A percentile compares a stretch with the other conserved stretches of the same genome.
Evolutionary conservation across 2,113 vertebrate genomes (phyloP).

Genomic region (Eonycteris spelaea): DNA sequence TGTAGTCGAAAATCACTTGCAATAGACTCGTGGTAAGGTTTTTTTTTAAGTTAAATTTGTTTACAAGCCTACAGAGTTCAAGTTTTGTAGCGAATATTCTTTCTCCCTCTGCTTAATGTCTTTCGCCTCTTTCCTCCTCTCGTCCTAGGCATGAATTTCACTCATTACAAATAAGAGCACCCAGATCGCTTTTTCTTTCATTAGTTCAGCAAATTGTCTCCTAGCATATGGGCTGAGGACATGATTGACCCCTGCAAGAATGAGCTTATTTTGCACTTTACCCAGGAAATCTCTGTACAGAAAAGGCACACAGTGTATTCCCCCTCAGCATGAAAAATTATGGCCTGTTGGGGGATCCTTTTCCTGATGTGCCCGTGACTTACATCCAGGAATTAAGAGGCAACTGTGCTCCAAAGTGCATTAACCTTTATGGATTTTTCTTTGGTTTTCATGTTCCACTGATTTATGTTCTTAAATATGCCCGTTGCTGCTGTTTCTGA

Average conservation of each 20-base stretch:
- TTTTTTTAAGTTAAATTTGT: slow-evolving; percentile 70
- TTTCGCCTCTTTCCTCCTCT: not conserved
- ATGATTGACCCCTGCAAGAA: not conserved
- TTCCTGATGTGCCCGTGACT: slow-evolving; percentile 20
- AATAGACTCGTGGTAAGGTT: slow-evolving; percentile 65
- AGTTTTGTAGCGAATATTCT: slow-evolving; percentile 59
- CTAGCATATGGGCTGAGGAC: not conserved
- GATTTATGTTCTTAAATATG: slow-evolving; percentile 61
- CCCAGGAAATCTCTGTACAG: slow-evolving; percentile 32
- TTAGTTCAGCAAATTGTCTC: slow-evolving; percentile 35
- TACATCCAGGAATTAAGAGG: slow-evolving; percentile 56
- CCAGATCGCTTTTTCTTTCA: not conserved
- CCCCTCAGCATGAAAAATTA: slow-evolving; percentile 50
- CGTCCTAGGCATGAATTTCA: not conserved
- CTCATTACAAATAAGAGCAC: slow-evolving; percentile 6
- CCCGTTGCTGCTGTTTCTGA: slow-evolving; percentile 67
- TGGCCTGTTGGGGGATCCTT: not conserved
- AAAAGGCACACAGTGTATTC: not conserved
- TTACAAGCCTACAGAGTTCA: slow-evolving; percentile 63
- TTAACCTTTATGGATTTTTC: slow-evolving; percentile 75
- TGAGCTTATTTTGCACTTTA: slow-evolving; percentile 36
- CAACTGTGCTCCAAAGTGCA: slow-evolving; percentile 35
- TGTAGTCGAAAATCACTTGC: slow-evolving; percentile 79
- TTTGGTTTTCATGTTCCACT: slow-evolving; percentile 37
- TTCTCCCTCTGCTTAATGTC: slow-evolving; percentile 33